Base-by-base conservation (phyloP, 2,888 invertebrate genomes). In the Archips xylosteana region DNA sequence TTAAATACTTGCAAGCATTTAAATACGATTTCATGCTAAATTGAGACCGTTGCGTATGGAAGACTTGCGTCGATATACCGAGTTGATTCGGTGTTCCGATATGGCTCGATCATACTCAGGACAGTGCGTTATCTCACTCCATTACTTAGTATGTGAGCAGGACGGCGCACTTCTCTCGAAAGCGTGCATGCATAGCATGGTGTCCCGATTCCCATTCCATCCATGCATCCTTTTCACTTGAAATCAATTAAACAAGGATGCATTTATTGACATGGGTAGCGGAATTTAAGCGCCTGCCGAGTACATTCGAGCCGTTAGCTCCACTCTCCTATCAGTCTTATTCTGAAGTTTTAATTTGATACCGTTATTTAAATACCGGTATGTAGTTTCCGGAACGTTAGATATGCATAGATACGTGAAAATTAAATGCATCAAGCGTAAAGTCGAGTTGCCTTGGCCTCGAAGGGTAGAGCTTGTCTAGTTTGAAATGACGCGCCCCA, bases 281-380 rank as follows among this genome's bases (percentile, higher is more conserved):
- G 32, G 54, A 6, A 57, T 57, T 3, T 2, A 3, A 8, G 32
- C 23, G 12, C 32, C 12, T 3, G 12, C 3, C 12, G 9, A n/a
- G 57, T 32, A 32, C 32, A 32, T 12, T 32, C 57, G 10, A 57
- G 32, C 57, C 32, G 6, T 2, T 39, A 69, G 42, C 42, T n/a
- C 32, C 74, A 65, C 74, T 77, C 72, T 80, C 79, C 78, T 79
- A 82, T 85, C 87, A 88, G 86, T 85, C 85, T 86, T 83, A 84
- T 82, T 82, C 81, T 79, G 78, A 82, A 81, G 76, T 78, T 64
- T 78, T 61, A 76, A 78, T 78, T 76, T 68, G 60, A 2, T 70
- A 60, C n/a, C 60, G 36, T 59, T 61, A 15, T n/a, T n/a, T 61
- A 13, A 39, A 34, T 23, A 61, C 60, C 54, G 54, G 54, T 54